phyloP scores from a whole-genome alignment of 92 coral and sea anemone genomes.

The Virgularia gustaviana region DNA sequence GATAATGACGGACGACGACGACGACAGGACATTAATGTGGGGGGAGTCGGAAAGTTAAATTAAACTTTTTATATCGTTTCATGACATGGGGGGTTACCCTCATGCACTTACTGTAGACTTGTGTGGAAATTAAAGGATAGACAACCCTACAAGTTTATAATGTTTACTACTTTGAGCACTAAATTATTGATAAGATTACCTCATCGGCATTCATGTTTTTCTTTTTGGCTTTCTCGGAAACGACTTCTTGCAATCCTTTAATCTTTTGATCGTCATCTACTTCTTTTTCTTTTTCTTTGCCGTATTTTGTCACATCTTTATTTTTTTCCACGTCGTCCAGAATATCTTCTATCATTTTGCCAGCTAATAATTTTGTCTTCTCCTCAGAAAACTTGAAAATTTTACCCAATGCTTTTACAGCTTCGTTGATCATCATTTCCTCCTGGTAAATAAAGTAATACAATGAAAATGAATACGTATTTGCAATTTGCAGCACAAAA shows the following conservation, averaged over 20 bases:
- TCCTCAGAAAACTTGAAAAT: neutral
- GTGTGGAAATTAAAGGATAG: neutral
- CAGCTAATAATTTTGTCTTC: neutral
- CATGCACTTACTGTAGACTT: too few relatives aligned
- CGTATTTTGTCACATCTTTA: neutral
- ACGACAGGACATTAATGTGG: too few relatives aligned
- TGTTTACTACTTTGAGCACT: neutral
- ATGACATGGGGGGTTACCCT: too few relatives aligned
- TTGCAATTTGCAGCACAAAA: neutral
- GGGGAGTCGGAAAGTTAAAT: too few relatives aligned
- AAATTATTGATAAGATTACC: neutral
- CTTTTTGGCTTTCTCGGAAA: constrained; percentile 11
- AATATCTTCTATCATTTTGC: neutral
- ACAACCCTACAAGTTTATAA: neutral
- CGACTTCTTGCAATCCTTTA: constrained; percentile 20
- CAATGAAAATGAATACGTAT: neutral
- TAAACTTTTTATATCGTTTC: too few relatives aligned
- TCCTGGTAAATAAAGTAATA: neutral
- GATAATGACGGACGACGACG: too few relatives aligned
- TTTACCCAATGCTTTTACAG: constrained; percentile 8
- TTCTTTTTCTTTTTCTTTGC: neutral
- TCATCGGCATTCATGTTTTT: constrained; percentile 4
- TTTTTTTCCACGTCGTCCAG: constrained; percentile 7
- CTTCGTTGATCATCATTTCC: constrained; percentile 7
- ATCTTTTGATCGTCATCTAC: constrained; percentile 19